Conservation (phyloP, 2,797 vertebrate species). For the Chromobotia macracanthus region DNA sequence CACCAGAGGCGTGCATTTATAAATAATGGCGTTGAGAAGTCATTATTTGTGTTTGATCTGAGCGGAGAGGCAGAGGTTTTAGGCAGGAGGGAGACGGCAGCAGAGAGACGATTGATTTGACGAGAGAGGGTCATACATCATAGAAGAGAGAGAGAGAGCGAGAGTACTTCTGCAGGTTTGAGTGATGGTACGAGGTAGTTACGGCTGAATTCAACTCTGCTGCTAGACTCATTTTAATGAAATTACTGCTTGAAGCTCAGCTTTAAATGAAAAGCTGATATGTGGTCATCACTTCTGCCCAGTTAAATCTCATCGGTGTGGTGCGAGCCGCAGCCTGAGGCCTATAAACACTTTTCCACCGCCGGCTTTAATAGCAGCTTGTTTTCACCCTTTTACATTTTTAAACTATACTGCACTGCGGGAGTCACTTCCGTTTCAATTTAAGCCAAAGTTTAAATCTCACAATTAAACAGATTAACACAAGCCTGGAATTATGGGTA, state of each 20-base stretch:
- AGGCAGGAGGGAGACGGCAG: conserved; percentile 33
- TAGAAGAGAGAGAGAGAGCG: conserved; percentile 19
- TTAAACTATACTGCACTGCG: conserved; percentile 16
- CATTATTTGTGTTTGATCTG: conserved; percentile 46
- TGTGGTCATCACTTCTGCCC: conserved; percentile 45
- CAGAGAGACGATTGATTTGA: conserved; percentile 42
- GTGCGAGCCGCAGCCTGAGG: conserved; percentile 10
- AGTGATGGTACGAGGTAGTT: conserved; percentile 26
- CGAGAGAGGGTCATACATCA: conserved; percentile 38
- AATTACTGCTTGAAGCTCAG: conserved; percentile 51
- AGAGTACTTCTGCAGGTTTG: conserved; percentile 33
- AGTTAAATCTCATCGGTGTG: conserved; percentile 42
- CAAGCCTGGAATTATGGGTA: conserved; percentile 11
- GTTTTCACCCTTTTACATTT: conserved; percentile 33
- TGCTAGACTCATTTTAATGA: conserved; percentile 48
- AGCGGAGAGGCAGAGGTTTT: conserved; percentile 41
- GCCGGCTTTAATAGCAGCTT: neutral
- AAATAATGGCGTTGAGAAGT: conserved; percentile 44
- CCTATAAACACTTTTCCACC: conserved; percentile 28
- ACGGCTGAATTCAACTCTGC: conserved; percentile 27
- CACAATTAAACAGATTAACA: conserved; percentile 27
- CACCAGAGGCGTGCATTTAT: conserved; percentile 45
- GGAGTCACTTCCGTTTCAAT: conserved; percentile 24
- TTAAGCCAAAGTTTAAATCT: neutral
- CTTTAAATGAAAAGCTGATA: conserved; percentile 49